Percentiles rank a stretch among this genome's conserved stretches.
These are phyloP conservation scores for Pristis pectinata DNA, from an alignment of 2,797 vertebrate genomes.

Conservation along the genomic window DNA sequence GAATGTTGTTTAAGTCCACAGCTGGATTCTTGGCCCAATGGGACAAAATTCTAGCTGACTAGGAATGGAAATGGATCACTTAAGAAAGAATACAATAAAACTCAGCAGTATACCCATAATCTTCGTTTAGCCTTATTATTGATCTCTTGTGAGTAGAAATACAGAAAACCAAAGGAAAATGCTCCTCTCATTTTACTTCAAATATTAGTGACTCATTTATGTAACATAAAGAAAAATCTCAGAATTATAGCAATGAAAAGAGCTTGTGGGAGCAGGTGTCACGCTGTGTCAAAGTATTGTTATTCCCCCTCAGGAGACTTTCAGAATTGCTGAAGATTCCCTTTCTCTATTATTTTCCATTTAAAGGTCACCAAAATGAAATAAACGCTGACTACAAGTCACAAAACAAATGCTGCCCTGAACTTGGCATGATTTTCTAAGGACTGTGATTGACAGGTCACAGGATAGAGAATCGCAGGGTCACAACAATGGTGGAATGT, in stretches of 20 bases:
- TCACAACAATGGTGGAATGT: neutral
- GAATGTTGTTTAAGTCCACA: neutral
- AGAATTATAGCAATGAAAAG: constrained; percentile 6
- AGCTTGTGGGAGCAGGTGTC: neutral
- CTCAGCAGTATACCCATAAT: neutral
- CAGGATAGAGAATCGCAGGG: neutral
- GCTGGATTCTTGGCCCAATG: neutral
- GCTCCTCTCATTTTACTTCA: neutral
- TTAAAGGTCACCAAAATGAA: constrained; percentile 16
- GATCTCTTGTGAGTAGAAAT: neutral
- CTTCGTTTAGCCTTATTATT: constrained; percentile 8
- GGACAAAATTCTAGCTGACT: neutral
- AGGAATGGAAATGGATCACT: neutral
- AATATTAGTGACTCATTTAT: constrained; percentile 10
- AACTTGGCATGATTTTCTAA: constrained; percentile 10
- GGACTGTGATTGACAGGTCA: neutral
- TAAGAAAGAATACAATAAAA: neutral
- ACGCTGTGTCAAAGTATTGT: constrained; percentile 6
- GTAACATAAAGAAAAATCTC: neutral
- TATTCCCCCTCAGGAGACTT: neutral
- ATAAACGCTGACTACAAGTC: neutral
- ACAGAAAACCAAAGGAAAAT: neutral
- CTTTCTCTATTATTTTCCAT: constrained; percentile 24
- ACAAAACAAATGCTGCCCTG: neutral
- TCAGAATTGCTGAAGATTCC: constrained; percentile 21